A percentile compares a stretch with the other conserved stretches of the same genome.
Conservation (phyloP, 2,797 vertebrate genomes). For the Streptopelia turtur region DNA sequence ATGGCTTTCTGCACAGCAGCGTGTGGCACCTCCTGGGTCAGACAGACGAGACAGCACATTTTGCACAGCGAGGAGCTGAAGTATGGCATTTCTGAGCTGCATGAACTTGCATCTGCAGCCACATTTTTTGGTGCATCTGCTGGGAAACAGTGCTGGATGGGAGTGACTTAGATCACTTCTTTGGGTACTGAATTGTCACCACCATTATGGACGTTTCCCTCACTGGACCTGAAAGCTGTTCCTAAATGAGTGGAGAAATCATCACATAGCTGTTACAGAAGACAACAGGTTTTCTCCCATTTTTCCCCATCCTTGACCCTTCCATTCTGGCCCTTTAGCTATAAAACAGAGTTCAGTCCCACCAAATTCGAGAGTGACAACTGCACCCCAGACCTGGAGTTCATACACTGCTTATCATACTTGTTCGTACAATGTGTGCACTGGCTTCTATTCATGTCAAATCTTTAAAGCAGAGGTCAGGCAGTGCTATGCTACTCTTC, state of each 20-base stretch:
- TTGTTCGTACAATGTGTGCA: fast-evolving
- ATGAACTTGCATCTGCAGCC: background rate
- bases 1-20: background rate
- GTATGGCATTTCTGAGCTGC: background rate
- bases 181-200: background rate
- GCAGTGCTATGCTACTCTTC: background rate
- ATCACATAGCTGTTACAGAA: background rate
- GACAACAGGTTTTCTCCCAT: background rate
- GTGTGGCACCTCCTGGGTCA: background rate
- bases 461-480: background rate
- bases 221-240: background rate
- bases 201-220: fast-evolving
- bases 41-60: background rate
- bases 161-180: background rate
- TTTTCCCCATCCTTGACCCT: background rate
- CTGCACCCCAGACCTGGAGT: background rate
- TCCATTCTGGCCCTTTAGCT: background rate
- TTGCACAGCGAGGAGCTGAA: background rate
- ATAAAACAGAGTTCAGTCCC: background rate
- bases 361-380: background rate
- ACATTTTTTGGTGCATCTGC: background rate
- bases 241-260: background rate
- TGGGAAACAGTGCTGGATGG: background rate
- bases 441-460: background rate
- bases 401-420: background rate